phyloP scores from a whole-genome alignment of 2,888 invertebrate species.

The Agonopterix arenella region DNA sequence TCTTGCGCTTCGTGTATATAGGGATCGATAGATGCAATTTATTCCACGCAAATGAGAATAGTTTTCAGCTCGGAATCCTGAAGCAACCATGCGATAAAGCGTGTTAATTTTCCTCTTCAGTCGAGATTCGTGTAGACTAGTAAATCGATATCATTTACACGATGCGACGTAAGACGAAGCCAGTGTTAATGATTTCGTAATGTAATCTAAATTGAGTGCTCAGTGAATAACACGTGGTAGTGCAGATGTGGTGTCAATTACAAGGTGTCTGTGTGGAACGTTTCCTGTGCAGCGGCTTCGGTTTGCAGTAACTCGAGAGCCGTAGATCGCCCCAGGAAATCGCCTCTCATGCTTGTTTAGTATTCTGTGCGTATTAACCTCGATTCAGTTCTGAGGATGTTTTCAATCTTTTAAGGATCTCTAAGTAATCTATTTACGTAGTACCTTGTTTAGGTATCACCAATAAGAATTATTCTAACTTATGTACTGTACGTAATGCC shows the following conservation, averaged over 20 bases:
- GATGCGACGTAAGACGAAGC: neutral
- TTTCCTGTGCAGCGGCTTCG: constrained; percentile 35
- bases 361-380: constrained; percentile 16
- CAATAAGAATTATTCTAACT: too few relatives aligned
- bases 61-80: neutral
- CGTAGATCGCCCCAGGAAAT: constrained; percentile 7
- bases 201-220: constrained; percentile 19
- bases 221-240: constrained; percentile 21
- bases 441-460: too few relatives aligned
- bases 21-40: too few relatives aligned
- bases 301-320: constrained; percentile 35
- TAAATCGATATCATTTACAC: neutral
- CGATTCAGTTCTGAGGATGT: too few relatives aligned
- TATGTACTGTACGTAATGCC: too few relatives aligned
- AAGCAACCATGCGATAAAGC: neutral
- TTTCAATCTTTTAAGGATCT: too few relatives aligned
- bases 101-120: constrained; percentile 1
- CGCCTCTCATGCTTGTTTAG: constrained; percentile 21
- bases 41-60: too few relatives aligned
- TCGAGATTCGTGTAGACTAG: neutral
- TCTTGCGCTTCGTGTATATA: too few relatives aligned
- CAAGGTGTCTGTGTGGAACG: constrained; percentile 26
- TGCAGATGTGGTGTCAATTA: constrained; percentile 32
- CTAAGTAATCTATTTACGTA: too few relatives aligned
- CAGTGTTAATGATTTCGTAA: constrained; percentile 12